Conservation (phyloP, 1,140 invertebrate species). For the Philotrypesis tridentata region DNA sequence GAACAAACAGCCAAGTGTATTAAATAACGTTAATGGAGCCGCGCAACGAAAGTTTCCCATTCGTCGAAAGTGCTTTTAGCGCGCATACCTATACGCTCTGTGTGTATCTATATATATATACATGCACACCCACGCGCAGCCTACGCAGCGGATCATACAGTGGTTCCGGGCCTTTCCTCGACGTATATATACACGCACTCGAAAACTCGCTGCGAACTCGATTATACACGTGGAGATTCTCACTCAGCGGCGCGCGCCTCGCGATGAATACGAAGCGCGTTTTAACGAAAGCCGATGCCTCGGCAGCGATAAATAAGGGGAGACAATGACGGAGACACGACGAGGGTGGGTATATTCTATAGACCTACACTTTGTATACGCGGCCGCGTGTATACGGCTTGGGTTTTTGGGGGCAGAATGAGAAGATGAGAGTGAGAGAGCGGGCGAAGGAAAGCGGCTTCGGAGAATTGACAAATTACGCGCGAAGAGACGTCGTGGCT, state of each 20-base stretch:
- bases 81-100: neutral
- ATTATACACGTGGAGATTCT: neutral
- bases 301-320: constrained; percentile 26
- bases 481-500: neutral
- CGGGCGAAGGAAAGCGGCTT: neutral
- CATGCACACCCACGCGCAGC: no score
- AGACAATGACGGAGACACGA: neutral
- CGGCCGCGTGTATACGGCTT: neutral
- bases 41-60: neutral
- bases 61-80: constrained; percentile 26
- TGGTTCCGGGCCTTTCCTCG: no score
- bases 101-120: no score
- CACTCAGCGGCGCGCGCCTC: no score
- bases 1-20: neutral
- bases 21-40: constrained; percentile 21
- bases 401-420: neutral
- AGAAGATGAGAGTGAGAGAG: no score
- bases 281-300: constrained; percentile 15
- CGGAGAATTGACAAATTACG: constrained; percentile 32
- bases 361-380: neutral
- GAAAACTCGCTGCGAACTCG: neutral
- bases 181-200: no score
- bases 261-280: neutral
- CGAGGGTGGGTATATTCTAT: neutral
- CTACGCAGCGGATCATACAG: no score